phyloP scores from a whole-genome alignment of 2,888 invertebrate genomes.

The Ditylenchus weischeri region DNA sequence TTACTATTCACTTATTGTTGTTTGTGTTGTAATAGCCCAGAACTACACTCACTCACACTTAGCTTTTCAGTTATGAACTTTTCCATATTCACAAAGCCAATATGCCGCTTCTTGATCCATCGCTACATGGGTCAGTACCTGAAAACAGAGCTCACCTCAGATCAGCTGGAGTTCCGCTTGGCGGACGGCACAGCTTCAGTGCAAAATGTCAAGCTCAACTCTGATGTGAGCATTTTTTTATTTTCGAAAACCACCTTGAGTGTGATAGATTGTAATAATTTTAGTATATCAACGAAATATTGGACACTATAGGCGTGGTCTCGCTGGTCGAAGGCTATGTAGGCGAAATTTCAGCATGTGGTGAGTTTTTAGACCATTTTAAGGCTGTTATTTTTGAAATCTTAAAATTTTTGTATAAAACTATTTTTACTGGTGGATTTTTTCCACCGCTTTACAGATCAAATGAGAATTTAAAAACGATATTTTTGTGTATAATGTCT shows the following conservation, averaged over 20 bases:
- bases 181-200: constrained; percentile 35
- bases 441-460: too few relatives aligned
- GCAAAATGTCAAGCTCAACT: constrained; percentile 28
- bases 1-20: background rate
- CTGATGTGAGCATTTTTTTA: constrained; percentile 18
- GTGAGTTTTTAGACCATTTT: too few relatives aligned
- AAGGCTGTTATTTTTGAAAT: too few relatives aligned
- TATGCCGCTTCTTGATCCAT: constrained; percentile 37
- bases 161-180: constrained; percentile 35
- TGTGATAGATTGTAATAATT: background rate
- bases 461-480: too few relatives aligned
- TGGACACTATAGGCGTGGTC: constrained; percentile 24
- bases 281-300: constrained; percentile 33
- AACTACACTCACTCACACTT: too few relatives aligned
- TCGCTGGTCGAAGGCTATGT: constrained; percentile 35
- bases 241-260: background rate
- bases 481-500: too few relatives aligned
- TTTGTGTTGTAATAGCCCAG: background rate
- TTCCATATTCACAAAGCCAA: constrained; percentile 29
- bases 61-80: constrained; percentile 19
- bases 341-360: constrained; percentile 45
- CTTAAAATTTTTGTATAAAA: too few relatives aligned
- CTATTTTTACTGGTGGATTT: too few relatives aligned
- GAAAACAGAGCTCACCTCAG: constrained; percentile 33
- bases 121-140: constrained; percentile 40